Percentiles rank a stretch among this genome's conserved stretches.
Conservation (phyloP, 2,888 invertebrate genomes). For the Eilema caniola region DNA sequence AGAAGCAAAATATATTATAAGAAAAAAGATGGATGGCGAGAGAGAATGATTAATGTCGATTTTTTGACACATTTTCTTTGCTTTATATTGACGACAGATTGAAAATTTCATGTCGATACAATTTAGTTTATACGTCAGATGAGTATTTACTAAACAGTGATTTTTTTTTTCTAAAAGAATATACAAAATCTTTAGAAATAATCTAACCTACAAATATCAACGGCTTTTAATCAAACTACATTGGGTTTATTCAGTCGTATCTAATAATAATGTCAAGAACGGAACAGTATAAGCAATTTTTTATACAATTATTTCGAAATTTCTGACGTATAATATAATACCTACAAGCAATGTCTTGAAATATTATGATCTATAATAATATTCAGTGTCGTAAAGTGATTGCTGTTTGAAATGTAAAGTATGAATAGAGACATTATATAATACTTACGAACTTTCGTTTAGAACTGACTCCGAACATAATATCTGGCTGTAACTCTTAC, state of each 20-base stretch:
- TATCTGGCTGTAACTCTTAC: neutral
- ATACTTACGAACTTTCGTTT: neutral
- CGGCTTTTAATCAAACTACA: no score
- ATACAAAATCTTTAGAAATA: no score
- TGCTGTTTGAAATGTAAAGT: no score
- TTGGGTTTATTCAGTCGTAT: no score
- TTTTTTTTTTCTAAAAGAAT: no score
- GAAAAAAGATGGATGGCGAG: neutral
- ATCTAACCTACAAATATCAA: no score
- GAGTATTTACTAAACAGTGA: neutral
- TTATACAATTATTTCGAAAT: neutral
- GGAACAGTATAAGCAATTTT: neutral
- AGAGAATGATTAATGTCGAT: slow-evolving; percentile 5
- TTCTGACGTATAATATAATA: neutral
- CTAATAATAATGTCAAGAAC: no score
- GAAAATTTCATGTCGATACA: neutral
- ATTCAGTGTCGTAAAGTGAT: no score
- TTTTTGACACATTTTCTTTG: slow-evolving; percentile 1
- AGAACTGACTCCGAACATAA: neutral
- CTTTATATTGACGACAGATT: neutral
- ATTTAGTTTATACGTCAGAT: neutral
- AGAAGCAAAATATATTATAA: slow-evolving; percentile 7
- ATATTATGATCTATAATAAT: neutral
- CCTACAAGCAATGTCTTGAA: neutral
- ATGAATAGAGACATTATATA: neutral